phyloP scores from a whole-genome alignment of 2,888 invertebrate genomes.

The Sthenelais limicola region DNA sequence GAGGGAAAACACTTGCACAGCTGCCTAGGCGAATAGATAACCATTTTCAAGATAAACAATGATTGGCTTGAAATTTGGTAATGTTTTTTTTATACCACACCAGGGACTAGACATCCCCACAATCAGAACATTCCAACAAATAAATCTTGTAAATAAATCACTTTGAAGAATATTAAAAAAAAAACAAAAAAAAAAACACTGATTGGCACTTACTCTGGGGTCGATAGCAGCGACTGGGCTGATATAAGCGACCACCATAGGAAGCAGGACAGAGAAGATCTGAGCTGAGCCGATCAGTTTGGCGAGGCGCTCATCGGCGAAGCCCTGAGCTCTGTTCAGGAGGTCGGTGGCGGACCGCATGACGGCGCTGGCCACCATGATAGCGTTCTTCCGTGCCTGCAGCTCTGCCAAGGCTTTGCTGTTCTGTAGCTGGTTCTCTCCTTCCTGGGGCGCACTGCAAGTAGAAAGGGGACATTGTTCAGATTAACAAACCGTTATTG shows the following conservation, averaged over 20 bases:
- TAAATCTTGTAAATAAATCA: not conserved
- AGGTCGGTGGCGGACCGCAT: slow-evolving; percentile 84
- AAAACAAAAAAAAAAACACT: not conserved
- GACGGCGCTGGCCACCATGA: slow-evolving; percentile 84
- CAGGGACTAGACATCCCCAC: too few species aligned
- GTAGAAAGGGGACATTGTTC: too few species aligned
- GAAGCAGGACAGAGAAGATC: slow-evolving; percentile 84
- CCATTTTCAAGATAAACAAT: too few species aligned
- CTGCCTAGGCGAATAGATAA: too few species aligned
- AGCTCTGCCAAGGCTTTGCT: slow-evolving; percentile 77
- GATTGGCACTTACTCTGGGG: slow-evolving; percentile 74
- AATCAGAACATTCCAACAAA: not conserved
- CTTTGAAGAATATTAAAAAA: not conserved
- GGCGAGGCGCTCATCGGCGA: slow-evolving; percentile 60
- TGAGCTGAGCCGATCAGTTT: slow-evolving; percentile 77
- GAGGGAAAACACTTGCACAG: too few species aligned
- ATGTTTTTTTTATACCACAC: too few species aligned
- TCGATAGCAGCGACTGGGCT: slow-evolving; percentile 86
- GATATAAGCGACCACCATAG: slow-evolving; percentile 87
- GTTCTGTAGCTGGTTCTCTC: slow-evolving; percentile 75
- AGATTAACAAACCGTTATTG: too few species aligned
- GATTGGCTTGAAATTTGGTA: too few species aligned
- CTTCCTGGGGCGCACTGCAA: slow-evolving; percentile 77
- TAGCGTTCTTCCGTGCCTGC: slow-evolving; percentile 80
- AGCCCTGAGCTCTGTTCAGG: slow-evolving; percentile 82